These are phyloP conservation scores for Planiliza haematocheilus DNA, from an alignment of 2,113 vertebrate genomes.

Conservation along the genomic window DNA sequence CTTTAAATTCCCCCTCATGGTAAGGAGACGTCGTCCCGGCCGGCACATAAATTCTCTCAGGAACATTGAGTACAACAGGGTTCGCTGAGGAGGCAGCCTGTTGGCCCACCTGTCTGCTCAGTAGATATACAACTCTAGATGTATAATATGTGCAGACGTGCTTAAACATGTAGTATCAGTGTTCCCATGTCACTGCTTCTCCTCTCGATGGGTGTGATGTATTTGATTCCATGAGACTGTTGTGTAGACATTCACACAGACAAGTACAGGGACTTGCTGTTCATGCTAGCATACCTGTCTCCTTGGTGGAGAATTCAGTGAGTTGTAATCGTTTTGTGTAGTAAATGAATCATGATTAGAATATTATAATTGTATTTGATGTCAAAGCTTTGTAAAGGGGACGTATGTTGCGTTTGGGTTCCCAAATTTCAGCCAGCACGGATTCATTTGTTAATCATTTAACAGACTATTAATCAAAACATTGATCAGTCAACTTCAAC, in stretches of 20 bases:
- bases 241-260: background rate
- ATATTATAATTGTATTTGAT: no score
- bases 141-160: background rate
- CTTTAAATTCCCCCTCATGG: conserved; percentile 99
- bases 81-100: conserved; percentile 9
- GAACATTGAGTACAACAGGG: background rate
- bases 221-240: background rate
- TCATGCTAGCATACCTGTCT: no score
- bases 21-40: conserved; percentile 75
- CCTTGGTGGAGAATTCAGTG: no score
- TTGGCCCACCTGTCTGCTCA: background rate
- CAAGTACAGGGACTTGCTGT: background rate
- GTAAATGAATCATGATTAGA: no score
- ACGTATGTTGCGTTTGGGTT: no score
- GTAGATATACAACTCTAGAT: background rate
- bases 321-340: no score
- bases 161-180: background rate
- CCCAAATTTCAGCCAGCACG: no score
- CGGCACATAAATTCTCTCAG: no score
- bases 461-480: no score
- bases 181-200: background rate
- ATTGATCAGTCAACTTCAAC: no score
- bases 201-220: background rate
- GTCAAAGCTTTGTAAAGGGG: no score
- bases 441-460: no score